Evolutionary conservation across 2,113 vertebrate genomes (phyloP).

Genomic region (Willisornis vidua): DNA sequence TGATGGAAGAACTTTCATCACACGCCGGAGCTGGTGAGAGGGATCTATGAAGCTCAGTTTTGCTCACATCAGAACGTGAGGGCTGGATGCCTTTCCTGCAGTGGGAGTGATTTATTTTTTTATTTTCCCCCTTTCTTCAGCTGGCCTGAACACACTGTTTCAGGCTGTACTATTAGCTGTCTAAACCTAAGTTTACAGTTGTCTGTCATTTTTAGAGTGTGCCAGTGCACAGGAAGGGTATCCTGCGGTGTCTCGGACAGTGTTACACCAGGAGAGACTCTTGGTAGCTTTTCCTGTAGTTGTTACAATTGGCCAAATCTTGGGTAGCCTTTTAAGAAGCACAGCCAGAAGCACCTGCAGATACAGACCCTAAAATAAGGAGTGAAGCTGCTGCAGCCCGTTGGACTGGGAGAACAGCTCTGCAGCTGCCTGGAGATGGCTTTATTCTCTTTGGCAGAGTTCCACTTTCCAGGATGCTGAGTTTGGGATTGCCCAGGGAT

Average conservation of each 20-base stretch:
- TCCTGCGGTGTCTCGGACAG: background rate
- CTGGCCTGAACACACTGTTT: background rate
- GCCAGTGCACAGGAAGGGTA: background rate
- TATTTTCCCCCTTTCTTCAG: background rate
- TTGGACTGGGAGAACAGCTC: fast-evolving
- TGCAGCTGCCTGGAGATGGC: background rate
- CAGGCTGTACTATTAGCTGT: background rate
- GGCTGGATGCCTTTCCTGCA: background rate
- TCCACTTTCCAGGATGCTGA: background rate
- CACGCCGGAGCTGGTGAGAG: fast-evolving
- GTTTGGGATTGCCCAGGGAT: background rate
- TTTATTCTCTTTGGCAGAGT: background rate
- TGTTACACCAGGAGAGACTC: background rate
- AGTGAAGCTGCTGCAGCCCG: background rate
- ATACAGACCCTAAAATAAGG: background rate
- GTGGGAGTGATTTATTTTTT: background rate
- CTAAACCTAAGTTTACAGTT: background rate
- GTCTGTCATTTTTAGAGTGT: background rate
- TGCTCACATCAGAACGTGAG: background rate
- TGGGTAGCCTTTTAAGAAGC: background rate
- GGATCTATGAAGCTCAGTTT: background rate
- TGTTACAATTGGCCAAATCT: background rate
- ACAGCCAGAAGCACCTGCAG: background rate
- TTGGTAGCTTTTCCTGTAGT: background rate
- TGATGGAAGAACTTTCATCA: background rate